A percentile compares a stretch with the other conserved stretches of the same genome.
phyloP scores from a whole-genome alignment of 2,888 invertebrate species.

The Ormyrus pomaceus region DNA sequence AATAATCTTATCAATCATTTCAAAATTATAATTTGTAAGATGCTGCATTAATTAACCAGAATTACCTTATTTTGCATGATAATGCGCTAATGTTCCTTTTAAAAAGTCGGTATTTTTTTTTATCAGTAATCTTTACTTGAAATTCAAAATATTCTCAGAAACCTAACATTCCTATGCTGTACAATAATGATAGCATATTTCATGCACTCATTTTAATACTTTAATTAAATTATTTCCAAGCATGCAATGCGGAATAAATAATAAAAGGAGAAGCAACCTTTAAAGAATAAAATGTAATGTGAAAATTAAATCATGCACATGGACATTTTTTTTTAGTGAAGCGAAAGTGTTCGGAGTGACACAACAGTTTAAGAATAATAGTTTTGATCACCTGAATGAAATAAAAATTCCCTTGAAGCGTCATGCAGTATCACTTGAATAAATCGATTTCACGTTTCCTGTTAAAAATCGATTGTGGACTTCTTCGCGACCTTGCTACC shows the following conservation, averaged over 20 bases:
- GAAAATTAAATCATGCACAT: conserved; percentile 50
- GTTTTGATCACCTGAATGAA: conserved; percentile 53
- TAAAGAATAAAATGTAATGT: conserved; percentile 26
- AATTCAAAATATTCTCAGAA: no score
- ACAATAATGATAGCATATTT: no score
- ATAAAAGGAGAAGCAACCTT: no score
- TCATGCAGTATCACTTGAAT: neutral
- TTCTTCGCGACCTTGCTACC: conserved; percentile 16
- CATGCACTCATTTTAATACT: no score
- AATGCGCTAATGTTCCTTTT: neutral
- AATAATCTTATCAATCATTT: conserved; percentile 5
- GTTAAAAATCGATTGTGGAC: conserved; percentile 31
- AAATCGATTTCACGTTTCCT: conserved; percentile 14
- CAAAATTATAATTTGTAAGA: neutral
- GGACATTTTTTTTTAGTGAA: conserved; percentile 35
- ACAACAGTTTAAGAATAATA: conserved; percentile 3
- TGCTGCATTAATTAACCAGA: neutral
- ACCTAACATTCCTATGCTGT: no score
- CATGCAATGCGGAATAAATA: no score
- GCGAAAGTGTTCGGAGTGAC: conserved; percentile 40
- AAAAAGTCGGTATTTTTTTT: neutral
- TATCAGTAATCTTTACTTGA: no score
- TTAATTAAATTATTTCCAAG: no score
- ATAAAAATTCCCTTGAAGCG: conserved; percentile 48
- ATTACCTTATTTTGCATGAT: neutral